Conservation (phyloP, 2,113 vertebrate genomes). For the Datnioides undecimradiatus region DNA sequence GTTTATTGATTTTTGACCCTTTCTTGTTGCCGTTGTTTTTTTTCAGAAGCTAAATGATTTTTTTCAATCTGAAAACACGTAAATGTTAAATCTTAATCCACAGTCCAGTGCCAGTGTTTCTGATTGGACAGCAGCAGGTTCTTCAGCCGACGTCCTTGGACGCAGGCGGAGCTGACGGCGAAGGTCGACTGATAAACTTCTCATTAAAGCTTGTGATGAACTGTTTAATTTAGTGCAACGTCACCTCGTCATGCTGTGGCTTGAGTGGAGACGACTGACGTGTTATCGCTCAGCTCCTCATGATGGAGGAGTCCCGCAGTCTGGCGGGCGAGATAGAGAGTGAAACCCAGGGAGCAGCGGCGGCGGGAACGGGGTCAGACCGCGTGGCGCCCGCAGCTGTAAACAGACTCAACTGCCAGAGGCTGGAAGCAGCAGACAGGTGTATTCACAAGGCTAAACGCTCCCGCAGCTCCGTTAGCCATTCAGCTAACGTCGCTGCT, state of each 20-base stretch:
- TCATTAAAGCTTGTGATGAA: neutral
- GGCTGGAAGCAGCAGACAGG: slow-evolving; percentile 9
- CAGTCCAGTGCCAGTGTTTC: too few relatives aligned
- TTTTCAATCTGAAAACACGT: too few relatives aligned
- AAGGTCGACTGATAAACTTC: neutral
- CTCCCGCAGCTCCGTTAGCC: neutral
- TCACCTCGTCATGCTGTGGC: neutral
- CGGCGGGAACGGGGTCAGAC: neutral
- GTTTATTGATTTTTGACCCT: too few relatives aligned
- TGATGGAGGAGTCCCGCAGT: neutral
- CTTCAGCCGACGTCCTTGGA: neutral
- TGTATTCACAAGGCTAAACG: slow-evolving; percentile 17
- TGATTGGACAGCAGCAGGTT: neutral
- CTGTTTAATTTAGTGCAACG: neutral
- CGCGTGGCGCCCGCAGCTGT: neutral
- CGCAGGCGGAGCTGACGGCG: neutral
- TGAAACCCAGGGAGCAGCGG: neutral
- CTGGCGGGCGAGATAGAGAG: neutral
- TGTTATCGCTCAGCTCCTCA: neutral
- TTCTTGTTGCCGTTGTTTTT: too few relatives aligned
- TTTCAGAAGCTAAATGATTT: too few relatives aligned
- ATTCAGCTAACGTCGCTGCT: slow-evolving; percentile 12
- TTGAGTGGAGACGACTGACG: neutral
- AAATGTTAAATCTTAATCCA: too few relatives aligned
- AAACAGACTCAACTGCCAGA: neutral